Base-by-base conservation (phyloP, 2,797 vertebrate species). In the Anniella stebbinsi region DNA sequence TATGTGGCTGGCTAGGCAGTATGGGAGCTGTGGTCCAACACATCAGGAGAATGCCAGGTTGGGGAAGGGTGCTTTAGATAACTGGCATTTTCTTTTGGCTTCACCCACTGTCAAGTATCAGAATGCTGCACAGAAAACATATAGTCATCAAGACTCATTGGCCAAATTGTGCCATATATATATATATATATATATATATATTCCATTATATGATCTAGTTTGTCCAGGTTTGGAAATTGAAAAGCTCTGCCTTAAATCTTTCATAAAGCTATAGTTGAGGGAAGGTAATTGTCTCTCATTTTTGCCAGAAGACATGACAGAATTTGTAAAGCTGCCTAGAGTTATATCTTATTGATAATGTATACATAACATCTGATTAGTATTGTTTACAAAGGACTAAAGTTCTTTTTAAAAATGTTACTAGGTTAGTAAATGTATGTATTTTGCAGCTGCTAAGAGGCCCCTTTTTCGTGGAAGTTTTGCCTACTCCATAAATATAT, bases 251-350 rank as follows among this genome's bases (percentile, higher is more conserved):
- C 84, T 57, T 30, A 41, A n/a, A 36, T 63, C 48, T 17, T 33
- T 54, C 48, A 23, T 23, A 87, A 63, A n/a, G 38, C 2, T 48
- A 48, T 83, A 11, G 75, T 48, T 83, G 51, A 82, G 7, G 48
- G 33, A 83, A 17, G 8, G 41, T 48, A 70, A 4, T n/a, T 70
- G 11, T 17, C 12, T 87, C 25, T 18, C 67, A 73, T 33, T 82
- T 48, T 48, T 66, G n/a, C 8, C 41, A 76, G 83, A 87, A 82
- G 87, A 41, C 33, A 69, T 80, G n/a, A 81, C 38, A 54, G 17
- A 63, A 72, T 76, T 88, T 33, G 80, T 54, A 89, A 2, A 41
- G 51, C 30, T 69, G 84, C 51, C 36, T 92, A 33, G 38, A 91
- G 77, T 36, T 18, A 57, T 0, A 88, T 5, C 12, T 70, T 54